Evolutionary conservation across 2,797 vertebrate species (phyloP).

Genomic region (Lindbergichthys nudifrons): DNA sequence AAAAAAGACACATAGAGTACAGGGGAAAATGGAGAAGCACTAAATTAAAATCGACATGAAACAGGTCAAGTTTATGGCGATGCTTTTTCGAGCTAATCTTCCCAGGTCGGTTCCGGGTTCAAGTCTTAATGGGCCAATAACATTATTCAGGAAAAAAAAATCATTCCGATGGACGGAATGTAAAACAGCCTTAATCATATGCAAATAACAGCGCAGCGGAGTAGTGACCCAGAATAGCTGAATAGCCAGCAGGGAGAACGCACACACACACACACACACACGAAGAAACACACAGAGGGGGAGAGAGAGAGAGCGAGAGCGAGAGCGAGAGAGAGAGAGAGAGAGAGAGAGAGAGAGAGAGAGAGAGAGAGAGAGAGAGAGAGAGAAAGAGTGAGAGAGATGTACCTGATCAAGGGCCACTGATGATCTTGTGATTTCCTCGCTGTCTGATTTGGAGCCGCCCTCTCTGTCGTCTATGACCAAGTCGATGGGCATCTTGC

Average conservation of each 20-base stretch:
- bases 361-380: not conserved
- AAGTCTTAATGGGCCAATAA: conserved; percentile 98
- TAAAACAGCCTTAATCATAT: conserved; percentile 96
- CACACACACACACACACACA: conserved; percentile 17
- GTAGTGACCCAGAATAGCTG: conserved; percentile 91
- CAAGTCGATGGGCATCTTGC: conserved; percentile 99
- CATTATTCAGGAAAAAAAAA: conserved; percentile 94
- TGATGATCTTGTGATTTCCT: conserved; percentile 98
- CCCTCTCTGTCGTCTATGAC: conserved; percentile 99
- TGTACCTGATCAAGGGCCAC: conserved; percentile 98
- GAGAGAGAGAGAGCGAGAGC: too few relatives aligned
- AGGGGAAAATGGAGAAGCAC: conserved; percentile 64
- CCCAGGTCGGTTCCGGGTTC: conserved; percentile 93
- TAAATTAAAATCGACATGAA: conserved; percentile 98
- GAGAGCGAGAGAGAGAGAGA: too few relatives aligned
- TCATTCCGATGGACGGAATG: conserved; percentile 93
- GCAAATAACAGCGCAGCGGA: conserved; percentile 94
- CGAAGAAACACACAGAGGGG: not conserved
- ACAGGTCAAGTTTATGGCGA: conserved; percentile 95
- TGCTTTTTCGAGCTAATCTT: conserved; percentile 95
- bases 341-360: too few relatives aligned
- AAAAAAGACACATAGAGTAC: conserved; percentile 27
- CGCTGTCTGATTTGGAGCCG: conserved; percentile 98
- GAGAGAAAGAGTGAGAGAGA: conserved; percentile 36
- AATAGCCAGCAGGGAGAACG: conserved; percentile 81